Percentiles rank a stretch among this genome's conserved stretches.
Conservation (phyloP, 1,140 invertebrate species). For the Drosophila kikkawai region DNA sequence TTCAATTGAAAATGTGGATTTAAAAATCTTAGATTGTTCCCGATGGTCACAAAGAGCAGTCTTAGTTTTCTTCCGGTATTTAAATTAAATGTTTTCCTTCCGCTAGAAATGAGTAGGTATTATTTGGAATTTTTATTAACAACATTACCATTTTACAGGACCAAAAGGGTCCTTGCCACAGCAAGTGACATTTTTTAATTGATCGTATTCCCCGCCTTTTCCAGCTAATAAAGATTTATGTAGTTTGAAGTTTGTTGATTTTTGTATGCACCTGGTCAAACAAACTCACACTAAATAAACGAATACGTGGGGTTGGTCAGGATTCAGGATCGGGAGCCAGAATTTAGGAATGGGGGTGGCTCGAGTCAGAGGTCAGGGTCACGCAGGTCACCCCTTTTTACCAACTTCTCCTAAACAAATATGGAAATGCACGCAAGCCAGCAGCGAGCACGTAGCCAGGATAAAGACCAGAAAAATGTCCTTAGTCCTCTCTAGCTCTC, state of each 20-base stretch:
- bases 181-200: constrained; percentile 70
- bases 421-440: constrained; percentile 56
- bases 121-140: too few species aligned
- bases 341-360: constrained; percentile 1
- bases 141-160: too few species aligned
- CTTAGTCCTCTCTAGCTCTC: constrained; percentile 3
- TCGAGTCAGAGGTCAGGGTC: constrained; percentile 56
- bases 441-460: constrained; percentile 41
- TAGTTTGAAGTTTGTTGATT: constrained; percentile 59
- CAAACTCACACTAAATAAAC: constrained; percentile 12
- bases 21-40: background rate
- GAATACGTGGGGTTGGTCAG: constrained; percentile 53
- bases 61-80: background rate
- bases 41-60: background rate
- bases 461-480: constrained; percentile 42
- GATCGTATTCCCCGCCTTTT: constrained; percentile 47
- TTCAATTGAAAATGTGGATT: background rate
- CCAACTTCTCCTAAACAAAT: constrained; percentile 63
- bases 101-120: too few species aligned
- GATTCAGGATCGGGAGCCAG: constrained; percentile 12
- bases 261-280: constrained; percentile 68
- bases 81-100: background rate
- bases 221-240: constrained; percentile 76
- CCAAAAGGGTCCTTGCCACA: constrained; percentile 9
- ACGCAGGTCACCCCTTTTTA: constrained; percentile 59